Base-by-base conservation (phyloP, 1,140 invertebrate species). In the Rhopalosiphum maidis region DNA sequence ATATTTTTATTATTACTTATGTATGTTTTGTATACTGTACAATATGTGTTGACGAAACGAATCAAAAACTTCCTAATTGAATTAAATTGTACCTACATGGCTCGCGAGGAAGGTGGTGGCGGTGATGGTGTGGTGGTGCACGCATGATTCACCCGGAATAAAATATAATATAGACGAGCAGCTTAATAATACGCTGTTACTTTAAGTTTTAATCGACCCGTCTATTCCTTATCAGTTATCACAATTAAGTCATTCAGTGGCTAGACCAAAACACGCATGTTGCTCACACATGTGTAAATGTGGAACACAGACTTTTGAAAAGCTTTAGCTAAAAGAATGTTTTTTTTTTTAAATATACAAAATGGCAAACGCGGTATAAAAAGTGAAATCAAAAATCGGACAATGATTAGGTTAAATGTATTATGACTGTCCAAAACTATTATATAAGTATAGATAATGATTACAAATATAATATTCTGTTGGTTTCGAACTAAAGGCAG, bases 61-160 rank as follows among this genome's bases (percentile, higher is more conserved):
- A 86, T 86, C 43, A 25, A 86, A 86, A 86, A 85, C 37, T 18
- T 77, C 60, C 60, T 77, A 77, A 77, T 77, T 35, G 82, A 83
- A 35, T 83, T 41, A 77, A 77, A 77, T 51, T 18, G 30, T 77
- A 77, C 15, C 60, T n/a, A 77, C n/a, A 30, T 18, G 23, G 15
- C n/a, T 77, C n/a, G 15, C 2, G 60, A 68, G 55, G 23, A 9
- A 60, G 25, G 60, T 68, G 60, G 30, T 18, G 25, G 46, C 23
- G 9, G 25, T 30, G 55, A 8, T 25, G 23, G 55, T 60, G 55
- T n/a, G 30, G 60, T n/a, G 4, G 30, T 68, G 30, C 15, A n/a
- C 60, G n/a, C 30, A n/a, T 77, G 60, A 77, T 77, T 77, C 30
- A 18, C 30, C 60, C 30, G 60, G 60, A n/a, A 77, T 15, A 21